Base-by-base conservation (phyloP, 2,888 invertebrate species). In the Meteorus cinctellus region DNA sequence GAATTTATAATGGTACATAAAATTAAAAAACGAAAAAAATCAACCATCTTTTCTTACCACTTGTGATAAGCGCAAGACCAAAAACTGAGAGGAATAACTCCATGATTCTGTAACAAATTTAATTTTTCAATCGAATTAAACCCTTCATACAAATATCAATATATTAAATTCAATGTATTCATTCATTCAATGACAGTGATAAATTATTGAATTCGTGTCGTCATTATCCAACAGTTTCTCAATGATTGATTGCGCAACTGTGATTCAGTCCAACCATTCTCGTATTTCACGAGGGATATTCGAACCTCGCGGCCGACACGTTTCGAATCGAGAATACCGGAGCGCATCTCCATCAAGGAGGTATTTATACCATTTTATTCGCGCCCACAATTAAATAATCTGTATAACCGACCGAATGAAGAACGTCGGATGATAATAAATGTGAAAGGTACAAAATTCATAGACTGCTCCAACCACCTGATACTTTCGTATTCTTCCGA, bases 291-390 rank as follows among this genome's bases (percentile, higher is more conserved):
- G 67, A 70, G 55, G 34, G 71, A 31, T 63, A 59, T 62, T 67
- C 72, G 19, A 79, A 67, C 74, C 80, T 70, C 75, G 78, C 80
- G 80, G 79, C 71, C 81, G 79, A 74, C 78, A 77, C 65, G 70
- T 74, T 76, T 75, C 78, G 74, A 79, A 79, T 78, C 75, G 72
- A 74, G 71, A 74, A 55, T 72, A 60, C 69, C 75, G 80, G 80
- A 29, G 75, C 77, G 60, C 77, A 81, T 55, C 72, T 66, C 19
- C 1, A 6, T 31, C 8, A 16, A 81, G 63, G 80, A 81, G 78
- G 78, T 81, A 16, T 77, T 76, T 6, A 41, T 70, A 70, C 27
- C n/a, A 24, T 48, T 72, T 27, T 31, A 60, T 59, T 31, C 48
- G 36, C 67, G 27, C 41, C 16, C 16, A 41, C 12, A 16, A 29